Percentiles rank a stretch among this genome's conserved stretches.
phyloP scores from a whole-genome alignment of 1,140 invertebrate genomes.

The Lysiphlebus fabarum region DNA sequence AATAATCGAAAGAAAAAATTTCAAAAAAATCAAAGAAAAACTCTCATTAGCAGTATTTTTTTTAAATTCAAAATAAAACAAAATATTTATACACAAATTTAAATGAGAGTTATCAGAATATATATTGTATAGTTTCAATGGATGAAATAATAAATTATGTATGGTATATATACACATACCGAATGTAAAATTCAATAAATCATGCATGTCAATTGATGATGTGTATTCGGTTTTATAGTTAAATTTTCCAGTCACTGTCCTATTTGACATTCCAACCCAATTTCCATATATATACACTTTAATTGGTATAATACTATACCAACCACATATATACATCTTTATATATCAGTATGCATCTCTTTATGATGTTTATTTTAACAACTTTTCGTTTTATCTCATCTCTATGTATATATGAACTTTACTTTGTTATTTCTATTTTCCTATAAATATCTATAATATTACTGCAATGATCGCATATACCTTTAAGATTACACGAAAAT shows the following conservation, averaged over 20 bases:
- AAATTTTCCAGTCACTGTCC: constrained; percentile 41
- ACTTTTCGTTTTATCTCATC: constrained; percentile 6
- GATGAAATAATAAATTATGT: no score
- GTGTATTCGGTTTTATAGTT: constrained; percentile 34
- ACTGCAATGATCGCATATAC: neutral
- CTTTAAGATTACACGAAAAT: no score
- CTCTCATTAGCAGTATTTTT: no score
- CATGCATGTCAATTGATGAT: constrained; percentile 24
- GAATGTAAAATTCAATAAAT: constrained; percentile 13
- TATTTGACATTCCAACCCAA: constrained; percentile 43
- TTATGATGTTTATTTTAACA: constrained; percentile 6
- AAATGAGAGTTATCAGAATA: no score
- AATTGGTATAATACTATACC: constrained; percentile 42
- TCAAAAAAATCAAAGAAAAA: no score
- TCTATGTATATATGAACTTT: neutral
- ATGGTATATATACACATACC: constrained; percentile 18
- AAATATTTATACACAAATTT: no score
- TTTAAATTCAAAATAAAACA: no score
- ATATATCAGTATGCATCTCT: constrained; percentile 9
- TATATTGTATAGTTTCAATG: no score
- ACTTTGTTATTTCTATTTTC: constrained; percentile 20
- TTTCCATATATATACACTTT: constrained; percentile 54
- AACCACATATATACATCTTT: constrained; percentile 24
- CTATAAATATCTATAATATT: constrained; percentile 35
- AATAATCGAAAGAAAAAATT: no score